These are phyloP conservation scores for Silurus aristotelis DNA, from an alignment of 2,797 vertebrate genomes.

Conservation along the genomic window DNA sequence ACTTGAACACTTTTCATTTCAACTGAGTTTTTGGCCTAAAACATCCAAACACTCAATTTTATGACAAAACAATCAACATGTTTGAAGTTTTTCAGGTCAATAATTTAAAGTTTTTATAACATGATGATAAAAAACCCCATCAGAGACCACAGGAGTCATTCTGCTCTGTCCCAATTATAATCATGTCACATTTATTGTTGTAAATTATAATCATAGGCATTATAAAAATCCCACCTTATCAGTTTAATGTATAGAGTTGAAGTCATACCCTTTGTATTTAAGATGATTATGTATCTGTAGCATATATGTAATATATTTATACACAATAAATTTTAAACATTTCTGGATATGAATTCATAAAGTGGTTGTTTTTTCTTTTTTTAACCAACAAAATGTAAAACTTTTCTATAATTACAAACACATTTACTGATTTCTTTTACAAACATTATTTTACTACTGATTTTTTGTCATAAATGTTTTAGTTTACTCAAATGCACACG, in stretches of 20 bases:
- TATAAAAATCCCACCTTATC: slow-evolving; percentile 97
- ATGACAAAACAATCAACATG: neutral
- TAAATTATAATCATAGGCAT: slow-evolving; percentile 99
- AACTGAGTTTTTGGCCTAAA: neutral
- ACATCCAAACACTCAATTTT: neutral
- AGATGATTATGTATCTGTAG: slow-evolving; percentile 99
- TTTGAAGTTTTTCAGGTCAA: neutral
- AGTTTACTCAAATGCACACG: neutral
- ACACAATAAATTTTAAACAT: slow-evolving; percentile 99
- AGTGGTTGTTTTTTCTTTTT: slow-evolving; percentile 33
- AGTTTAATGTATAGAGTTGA: slow-evolving; percentile 99
- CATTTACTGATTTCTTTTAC: neutral
- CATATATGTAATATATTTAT: slow-evolving; percentile 99
- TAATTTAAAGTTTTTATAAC: neutral
- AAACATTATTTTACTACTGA: neutral
- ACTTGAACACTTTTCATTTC: slow-evolving; percentile 51
- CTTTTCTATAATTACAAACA: neutral
- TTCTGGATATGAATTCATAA: slow-evolving; percentile 68
- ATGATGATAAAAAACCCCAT: neutral
- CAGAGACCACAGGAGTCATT: slow-evolving; percentile 82
- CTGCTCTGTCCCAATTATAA: slow-evolving; percentile 88
- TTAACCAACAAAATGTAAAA: neutral
- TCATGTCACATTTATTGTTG: slow-evolving; percentile 84
- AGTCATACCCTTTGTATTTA: slow-evolving; percentile 99
- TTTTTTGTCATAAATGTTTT: neutral